These are phyloP conservation scores for Plebejus melissa DNA, from an alignment of 2,888 invertebrate species.

Conservation along the genomic window DNA sequence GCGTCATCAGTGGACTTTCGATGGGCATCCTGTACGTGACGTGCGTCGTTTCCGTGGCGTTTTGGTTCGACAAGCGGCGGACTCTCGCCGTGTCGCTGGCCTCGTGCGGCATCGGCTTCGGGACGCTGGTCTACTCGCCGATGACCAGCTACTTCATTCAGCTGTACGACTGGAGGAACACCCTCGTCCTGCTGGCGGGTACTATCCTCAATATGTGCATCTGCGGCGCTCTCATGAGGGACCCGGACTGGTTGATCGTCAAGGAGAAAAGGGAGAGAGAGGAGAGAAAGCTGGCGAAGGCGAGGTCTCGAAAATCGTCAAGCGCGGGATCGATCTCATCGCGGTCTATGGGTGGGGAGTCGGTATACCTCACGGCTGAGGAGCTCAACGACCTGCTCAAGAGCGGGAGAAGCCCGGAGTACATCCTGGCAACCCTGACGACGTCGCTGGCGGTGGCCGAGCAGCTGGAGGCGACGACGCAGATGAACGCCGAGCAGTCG, in stretches of 20 bases:
- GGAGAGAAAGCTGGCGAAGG: conserved; percentile 60
- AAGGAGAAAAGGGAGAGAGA: conserved; percentile 79
- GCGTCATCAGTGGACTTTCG: conserved; percentile 89
- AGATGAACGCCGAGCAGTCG: conserved; percentile 64
- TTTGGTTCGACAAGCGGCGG: conserved; percentile 93
- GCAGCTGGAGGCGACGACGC: conserved; percentile 61
- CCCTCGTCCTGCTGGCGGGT: conserved; percentile 86
- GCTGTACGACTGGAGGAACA: conserved; percentile 89
- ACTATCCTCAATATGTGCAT: conserved; percentile 91
- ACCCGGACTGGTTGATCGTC: conserved; percentile 88
- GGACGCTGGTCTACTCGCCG: conserved; percentile 92
- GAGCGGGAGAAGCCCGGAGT: conserved; percentile 83
- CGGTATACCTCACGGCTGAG: conserved; percentile 78
- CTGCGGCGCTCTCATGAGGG: conserved; percentile 91
- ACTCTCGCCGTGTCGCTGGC: conserved; percentile 92
- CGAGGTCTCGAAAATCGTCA: conserved; percentile 63
- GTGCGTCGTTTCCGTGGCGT: conserved; percentile 93
- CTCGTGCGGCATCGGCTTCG: conserved; percentile 92
- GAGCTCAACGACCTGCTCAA: conserved; percentile 83
- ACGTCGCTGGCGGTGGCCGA: conserved; percentile 76
- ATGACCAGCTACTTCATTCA: conserved; percentile 86
- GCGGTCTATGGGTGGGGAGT: conserved; percentile 68
- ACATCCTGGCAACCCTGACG: conserved; percentile 80
- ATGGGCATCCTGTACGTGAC: conserved; percentile 92
- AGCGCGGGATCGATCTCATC: conserved; percentile 73